A percentile compares a stretch with the other conserved stretches of the same genome.
Evolutionary conservation across 2,888 invertebrate genomes (phyloP).

Genomic region (Calameuta filiformis): DNA sequence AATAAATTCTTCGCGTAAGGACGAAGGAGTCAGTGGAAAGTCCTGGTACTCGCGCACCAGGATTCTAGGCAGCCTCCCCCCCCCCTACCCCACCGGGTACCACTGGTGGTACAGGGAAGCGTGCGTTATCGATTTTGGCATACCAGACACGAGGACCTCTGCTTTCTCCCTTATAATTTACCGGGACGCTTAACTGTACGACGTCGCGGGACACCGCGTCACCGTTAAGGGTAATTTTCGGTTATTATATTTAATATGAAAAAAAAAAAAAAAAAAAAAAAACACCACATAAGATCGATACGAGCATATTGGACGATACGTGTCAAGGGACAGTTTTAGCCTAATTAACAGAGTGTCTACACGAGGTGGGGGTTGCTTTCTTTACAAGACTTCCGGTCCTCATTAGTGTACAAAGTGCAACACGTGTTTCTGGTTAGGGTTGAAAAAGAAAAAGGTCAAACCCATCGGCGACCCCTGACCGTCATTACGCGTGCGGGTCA

Average conservation of each 20-base stretch:
- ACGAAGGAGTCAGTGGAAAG: no score
- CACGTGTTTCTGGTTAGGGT: neutral
- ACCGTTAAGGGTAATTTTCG: neutral
- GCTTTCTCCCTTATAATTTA: constrained; percentile 60
- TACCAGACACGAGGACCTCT: constrained; percentile 57
- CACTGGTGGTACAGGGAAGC: constrained; percentile 16
- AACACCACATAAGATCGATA: neutral
- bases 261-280: no score
- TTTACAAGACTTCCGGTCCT: neutral
- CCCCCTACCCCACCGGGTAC: no score
- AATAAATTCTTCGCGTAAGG: neutral
- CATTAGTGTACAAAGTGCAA: neutral
- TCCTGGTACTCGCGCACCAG: neutral
- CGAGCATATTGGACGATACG: neutral
- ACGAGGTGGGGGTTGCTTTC: no score
- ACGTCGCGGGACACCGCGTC: neutral
- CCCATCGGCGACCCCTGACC: neutral
- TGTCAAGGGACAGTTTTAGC: neutral
- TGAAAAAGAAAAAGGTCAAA: neutral
- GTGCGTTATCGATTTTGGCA: constrained; percentile 59
- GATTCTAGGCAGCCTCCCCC: neutral
- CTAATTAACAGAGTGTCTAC: neutral
- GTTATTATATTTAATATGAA: neutral
- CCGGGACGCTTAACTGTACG: constrained; percentile 25
- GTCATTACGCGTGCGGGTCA: neutral